phyloP scores from a whole-genome alignment of 2,113 vertebrate genomes.

The Macquaria australasica region DNA sequence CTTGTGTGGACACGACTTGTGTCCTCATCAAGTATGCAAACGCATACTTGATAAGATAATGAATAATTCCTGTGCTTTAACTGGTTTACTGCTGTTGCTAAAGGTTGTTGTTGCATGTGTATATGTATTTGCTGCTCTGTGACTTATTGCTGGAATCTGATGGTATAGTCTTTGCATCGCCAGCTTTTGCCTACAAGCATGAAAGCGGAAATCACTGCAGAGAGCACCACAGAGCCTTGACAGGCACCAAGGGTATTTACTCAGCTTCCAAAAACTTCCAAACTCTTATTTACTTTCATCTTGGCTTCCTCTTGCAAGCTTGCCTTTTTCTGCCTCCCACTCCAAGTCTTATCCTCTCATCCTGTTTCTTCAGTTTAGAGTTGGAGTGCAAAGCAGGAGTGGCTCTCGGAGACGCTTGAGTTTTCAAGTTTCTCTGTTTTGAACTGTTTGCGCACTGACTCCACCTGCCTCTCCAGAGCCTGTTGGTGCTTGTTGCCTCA shows the following conservation, averaged over 20 bases:
- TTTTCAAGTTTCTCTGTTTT: constrained; percentile 53
- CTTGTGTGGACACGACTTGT: not conserved
- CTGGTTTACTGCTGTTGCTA: constrained; percentile 25
- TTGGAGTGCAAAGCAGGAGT: constrained; percentile 44
- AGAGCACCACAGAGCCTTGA: constrained; percentile 54
- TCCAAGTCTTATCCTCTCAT: constrained; percentile 58
- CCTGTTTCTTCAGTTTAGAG: constrained; percentile 45
- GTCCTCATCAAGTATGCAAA: no score
- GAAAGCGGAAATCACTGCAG: constrained; percentile 50
- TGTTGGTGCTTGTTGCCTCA: constrained; percentile 47
- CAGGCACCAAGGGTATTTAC: constrained; percentile 71
- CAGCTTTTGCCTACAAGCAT: constrained; percentile 44
- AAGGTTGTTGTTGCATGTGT: constrained; percentile 30
- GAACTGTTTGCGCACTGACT: constrained; percentile 21
- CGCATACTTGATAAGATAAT: constrained; percentile 5
- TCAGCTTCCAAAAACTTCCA: constrained; percentile 65
- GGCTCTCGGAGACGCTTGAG: constrained; percentile 48
- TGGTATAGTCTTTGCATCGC: not conserved
- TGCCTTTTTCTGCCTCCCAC: constrained; percentile 56
- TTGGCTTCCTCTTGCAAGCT: constrained; percentile 61
- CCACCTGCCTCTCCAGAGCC: constrained; percentile 30
- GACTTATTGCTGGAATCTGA: constrained; percentile 33
- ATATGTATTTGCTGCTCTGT: constrained; percentile 19
- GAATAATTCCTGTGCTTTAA: constrained; percentile 19
- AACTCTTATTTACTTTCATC: constrained; percentile 70